These are phyloP conservation scores for Atta cephalotes DNA, from an alignment of 1,140 invertebrate genomes.

Conservation along the genomic window DNA sequence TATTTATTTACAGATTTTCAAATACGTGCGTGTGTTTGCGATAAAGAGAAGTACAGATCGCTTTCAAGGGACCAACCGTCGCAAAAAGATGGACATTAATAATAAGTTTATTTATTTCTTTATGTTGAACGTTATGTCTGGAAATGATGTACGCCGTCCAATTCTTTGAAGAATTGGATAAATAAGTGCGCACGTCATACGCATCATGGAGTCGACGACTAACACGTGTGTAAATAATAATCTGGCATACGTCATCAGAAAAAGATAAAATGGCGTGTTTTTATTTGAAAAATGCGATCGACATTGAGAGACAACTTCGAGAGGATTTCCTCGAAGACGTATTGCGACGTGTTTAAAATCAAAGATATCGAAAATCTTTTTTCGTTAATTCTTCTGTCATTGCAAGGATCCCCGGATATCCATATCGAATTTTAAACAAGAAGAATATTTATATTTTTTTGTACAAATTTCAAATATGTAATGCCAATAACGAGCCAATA, in stretches of 20 bases:
- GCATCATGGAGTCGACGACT: slow-evolving; percentile 4
- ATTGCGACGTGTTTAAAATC: background rate
- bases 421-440: too few species aligned
- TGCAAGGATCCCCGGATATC: too few species aligned
- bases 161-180: slow-evolving; percentile 39
- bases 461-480: too few species aligned
- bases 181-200: slow-evolving; percentile 11
- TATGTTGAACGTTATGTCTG: background rate
- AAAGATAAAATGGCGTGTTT: slow-evolving; percentile 22
- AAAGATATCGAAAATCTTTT: background rate
- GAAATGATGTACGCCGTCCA: background rate
- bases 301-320: background rate
- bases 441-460: too few species aligned
- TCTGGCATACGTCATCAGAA: slow-evolving; percentile 10
- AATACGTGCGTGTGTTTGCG: background rate
- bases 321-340: background rate
- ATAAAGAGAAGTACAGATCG: background rate
- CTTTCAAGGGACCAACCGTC: background rate
- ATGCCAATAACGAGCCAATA: too few species aligned
- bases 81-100: slow-evolving; percentile 45
- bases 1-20: background rate
- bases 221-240: slow-evolving; percentile 45
- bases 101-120: slow-evolving; percentile 53
- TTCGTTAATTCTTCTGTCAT: too few species aligned
- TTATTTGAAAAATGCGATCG: background rate